phyloP scores from a whole-genome alignment of 1,140 invertebrate species.

The Drosophila chauvacae region DNA sequence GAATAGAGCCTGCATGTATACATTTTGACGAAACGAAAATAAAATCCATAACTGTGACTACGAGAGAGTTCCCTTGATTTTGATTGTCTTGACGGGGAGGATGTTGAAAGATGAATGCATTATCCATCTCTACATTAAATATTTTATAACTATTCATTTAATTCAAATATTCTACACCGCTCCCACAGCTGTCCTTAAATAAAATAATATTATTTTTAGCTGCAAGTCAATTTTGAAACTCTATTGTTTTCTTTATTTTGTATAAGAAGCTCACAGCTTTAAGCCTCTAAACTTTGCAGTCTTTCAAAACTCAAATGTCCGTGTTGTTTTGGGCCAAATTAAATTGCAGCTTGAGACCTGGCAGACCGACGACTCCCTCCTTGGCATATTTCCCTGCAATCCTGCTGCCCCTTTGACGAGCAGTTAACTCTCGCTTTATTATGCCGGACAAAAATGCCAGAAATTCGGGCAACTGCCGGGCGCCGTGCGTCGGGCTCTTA shows the following conservation, averaged over 20 bases:
- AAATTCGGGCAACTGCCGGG: constrained; percentile 1
- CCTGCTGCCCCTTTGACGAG: not conserved
- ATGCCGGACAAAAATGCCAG: constrained; percentile 17
- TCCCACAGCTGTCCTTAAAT: too few relatives aligned
- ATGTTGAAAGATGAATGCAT: not conserved
- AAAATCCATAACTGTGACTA: constrained; percentile 37
- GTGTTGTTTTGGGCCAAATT: not conserved
- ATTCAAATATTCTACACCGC: not conserved
- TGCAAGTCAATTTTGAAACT: not conserved
- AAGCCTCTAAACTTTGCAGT: not conserved
- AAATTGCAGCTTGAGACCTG: not conserved
- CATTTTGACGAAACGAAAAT: constrained; percentile 22
- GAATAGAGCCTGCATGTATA: constrained; percentile 42
- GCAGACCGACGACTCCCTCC: not conserved
- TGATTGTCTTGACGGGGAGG: too few relatives aligned
- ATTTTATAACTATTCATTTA: too few relatives aligned
- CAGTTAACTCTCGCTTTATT: constrained; percentile 11
- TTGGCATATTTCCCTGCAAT: not conserved
- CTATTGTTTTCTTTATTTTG: not conserved
- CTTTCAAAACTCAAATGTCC: not conserved
- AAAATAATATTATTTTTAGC: not conserved
- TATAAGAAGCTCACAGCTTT: not conserved
- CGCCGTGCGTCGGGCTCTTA: constrained; percentile 29
- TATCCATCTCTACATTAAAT: too few relatives aligned
- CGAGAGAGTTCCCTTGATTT: not conserved